Evolutionary conservation across 1,140 invertebrate genomes (phyloP), one percentile per base, ranked within the genome.

Genomic region (Brachionus rubens): DNA sequence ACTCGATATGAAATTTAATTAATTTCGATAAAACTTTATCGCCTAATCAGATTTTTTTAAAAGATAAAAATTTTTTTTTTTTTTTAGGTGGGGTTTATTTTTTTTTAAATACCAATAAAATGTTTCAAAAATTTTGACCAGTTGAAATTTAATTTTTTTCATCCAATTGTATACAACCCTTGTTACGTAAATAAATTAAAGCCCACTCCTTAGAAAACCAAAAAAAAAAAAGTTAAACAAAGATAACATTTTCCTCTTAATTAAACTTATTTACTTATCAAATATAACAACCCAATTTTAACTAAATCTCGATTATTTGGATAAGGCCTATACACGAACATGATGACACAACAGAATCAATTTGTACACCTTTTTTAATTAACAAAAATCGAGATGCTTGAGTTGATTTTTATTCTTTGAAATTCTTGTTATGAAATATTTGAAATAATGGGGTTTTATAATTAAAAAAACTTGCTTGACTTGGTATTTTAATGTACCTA

Each of bases 11-110:
- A 43, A 65, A 65, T 41, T 65, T 46, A 65, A 65, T 65, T 65
- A 65, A 65, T 43, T 59, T 59, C 54, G 54, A 59, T 59, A 59
- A 59, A 40, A 30, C 30, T 59, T 59, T 59, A 59, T 59, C 54
- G 54, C 36, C 54, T 59, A 59, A 59, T 59, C 54, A 59, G 54
- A 59, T 59, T 59, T 56, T 59, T 59, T 59, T 19, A 33, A 33
- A 7, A 40, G 54, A 59, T 40, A 59, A 59, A 59, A 59, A 36
- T 56, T 56, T 26, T 33, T 59, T 6, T 33, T 33, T 59, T 36
- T 59, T 59, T 59, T 40, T 16, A 9, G 54, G 54, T 33, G 54
- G 54, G 30, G 30, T 33, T 33, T 59, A 33, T 36, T 5, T 19
- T 19, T n/a, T 33, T 3, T 36, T 3, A 33, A 59, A 59, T 36